These are phyloP conservation scores for Chromobotia macracanthus DNA, from an alignment of 2,797 vertebrate species.

Conservation along the genomic window DNA sequence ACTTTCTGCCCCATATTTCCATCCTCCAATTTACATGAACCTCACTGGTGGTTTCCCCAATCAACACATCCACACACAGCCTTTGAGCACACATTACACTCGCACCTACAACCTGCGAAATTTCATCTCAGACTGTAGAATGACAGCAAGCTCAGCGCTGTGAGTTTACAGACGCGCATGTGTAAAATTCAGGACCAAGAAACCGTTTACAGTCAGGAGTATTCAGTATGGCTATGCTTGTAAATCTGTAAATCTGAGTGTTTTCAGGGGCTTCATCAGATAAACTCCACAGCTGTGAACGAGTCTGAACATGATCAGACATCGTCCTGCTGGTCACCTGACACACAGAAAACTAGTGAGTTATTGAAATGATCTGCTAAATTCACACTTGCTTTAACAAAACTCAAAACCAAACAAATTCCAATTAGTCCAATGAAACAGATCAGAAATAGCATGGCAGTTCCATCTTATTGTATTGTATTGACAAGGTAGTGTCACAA, in stretches of 20 bases:
- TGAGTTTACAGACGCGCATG: too few species aligned
- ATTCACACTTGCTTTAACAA: too few species aligned
- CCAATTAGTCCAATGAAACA: too few species aligned
- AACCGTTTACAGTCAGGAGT: too few species aligned
- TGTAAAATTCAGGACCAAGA: too few species aligned
- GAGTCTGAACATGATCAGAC: background rate
- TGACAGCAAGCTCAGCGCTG: too few species aligned
- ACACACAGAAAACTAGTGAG: background rate
- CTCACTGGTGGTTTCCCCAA: conserved; percentile 21
- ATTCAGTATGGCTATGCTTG: too few species aligned
- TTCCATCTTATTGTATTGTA: too few species aligned
- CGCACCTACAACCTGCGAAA: background rate
- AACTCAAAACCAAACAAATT: too few species aligned
- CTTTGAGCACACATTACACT: background rate
- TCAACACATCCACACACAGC: background rate
- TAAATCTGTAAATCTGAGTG: too few species aligned
- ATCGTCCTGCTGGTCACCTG: background rate
- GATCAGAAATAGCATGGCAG: too few species aligned
- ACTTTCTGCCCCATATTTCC: conserved; percentile 22
- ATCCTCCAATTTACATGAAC: conserved; percentile 36
- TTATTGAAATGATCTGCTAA: background rate
- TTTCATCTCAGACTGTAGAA: background rate
- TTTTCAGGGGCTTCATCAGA: background rate
- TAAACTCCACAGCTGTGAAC: background rate
- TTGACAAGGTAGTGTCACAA: too few species aligned